phyloP scores from a whole-genome alignment of 2,113 vertebrate species.

The Ascaphus truei region DNA sequence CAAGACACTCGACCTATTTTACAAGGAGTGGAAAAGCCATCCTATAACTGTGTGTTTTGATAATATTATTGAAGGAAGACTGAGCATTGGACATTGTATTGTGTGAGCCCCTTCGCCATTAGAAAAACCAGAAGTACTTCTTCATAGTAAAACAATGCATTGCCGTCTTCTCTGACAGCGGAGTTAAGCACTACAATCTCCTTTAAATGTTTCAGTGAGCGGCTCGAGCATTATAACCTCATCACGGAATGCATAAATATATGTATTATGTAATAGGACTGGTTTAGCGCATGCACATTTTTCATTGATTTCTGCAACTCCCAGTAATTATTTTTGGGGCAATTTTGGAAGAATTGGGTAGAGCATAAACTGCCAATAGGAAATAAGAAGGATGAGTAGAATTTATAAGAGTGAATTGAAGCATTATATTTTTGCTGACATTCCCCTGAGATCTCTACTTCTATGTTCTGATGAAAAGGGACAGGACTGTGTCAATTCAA shows the following conservation, averaged over 20 bases:
- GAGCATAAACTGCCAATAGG: too few species aligned
- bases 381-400: too few species aligned
- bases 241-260: background rate
- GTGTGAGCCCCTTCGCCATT: background rate
- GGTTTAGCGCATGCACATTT: background rate
- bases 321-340: too few species aligned
- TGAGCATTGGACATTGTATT: slow-evolving; percentile 10
- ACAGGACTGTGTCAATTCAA: too few species aligned
- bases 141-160: too few species aligned
- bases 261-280: background rate
- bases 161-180: background rate
- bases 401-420: too few species aligned
- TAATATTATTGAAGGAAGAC: slow-evolving; percentile 1
- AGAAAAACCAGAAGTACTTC: too few species aligned
- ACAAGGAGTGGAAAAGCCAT: slow-evolving; percentile 39
- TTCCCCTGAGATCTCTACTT: too few species aligned
- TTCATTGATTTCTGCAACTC: background rate
- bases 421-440: too few species aligned
- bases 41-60: slow-evolving; percentile 3
- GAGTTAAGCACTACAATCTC: background rate
- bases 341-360: too few species aligned
- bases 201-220: slow-evolving; percentile 7
- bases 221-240: background rate
- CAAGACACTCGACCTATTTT: slow-evolving; percentile 40
- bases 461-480: too few species aligned